These are phyloP conservation scores for Ceyx erithaca DNA, from an alignment of 2,797 vertebrate species.

Conservation along the genomic window DNA sequence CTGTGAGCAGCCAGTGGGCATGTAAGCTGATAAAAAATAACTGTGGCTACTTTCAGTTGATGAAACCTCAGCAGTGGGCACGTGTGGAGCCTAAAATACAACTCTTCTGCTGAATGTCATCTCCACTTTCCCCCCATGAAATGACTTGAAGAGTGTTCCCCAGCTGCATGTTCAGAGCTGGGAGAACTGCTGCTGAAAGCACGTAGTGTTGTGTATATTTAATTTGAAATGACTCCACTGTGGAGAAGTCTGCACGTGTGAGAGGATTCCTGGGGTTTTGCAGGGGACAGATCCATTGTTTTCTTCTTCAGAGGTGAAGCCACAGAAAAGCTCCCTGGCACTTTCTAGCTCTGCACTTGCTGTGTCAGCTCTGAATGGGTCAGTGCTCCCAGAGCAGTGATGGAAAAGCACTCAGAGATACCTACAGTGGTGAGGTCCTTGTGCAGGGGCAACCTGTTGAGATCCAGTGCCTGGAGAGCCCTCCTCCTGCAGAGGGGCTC, in stretches of 20 bases:
- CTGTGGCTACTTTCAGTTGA: not conserved
- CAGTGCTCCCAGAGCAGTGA: not conserved
- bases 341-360: not conserved
- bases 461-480: not conserved
- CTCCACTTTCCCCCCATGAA: constrained; percentile 27
- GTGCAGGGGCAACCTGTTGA: not conserved
- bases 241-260: not conserved
- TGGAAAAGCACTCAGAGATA: not conserved
- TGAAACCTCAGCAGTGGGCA: not conserved
- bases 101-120: constrained; percentile 1
- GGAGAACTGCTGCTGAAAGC: constrained; percentile 35
- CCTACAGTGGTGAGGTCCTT: not conserved
- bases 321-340: not conserved
- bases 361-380: not conserved
- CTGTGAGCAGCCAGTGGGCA: not conserved
- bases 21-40: not conserved
- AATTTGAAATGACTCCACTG: not conserved
- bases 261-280: not conserved
- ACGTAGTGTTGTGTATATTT: not conserved
- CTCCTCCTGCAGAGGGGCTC: not conserved
- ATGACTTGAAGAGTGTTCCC: constrained; percentile 44
- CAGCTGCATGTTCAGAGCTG: constrained; percentile 4
- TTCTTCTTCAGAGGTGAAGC: not conserved
- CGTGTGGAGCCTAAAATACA: constrained; percentile 16
- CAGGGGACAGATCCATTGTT: not conserved